Evolutionary conservation across 1,140 invertebrate genomes (phyloP).

Genomic region (Rhopalosiphum maidis): DNA sequence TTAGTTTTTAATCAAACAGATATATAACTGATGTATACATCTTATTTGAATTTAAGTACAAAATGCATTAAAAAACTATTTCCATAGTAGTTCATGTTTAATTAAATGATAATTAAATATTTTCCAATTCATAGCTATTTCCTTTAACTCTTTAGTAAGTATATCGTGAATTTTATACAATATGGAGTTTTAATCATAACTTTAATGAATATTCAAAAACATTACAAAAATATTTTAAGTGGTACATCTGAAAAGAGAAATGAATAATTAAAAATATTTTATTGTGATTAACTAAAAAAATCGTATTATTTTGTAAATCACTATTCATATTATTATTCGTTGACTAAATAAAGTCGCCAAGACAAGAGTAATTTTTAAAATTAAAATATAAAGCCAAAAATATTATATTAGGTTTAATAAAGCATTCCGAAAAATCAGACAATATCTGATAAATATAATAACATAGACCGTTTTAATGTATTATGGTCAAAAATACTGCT

Average conservation of each 20-base stretch:
- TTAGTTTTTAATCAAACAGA: background rate
- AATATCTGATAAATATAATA: background rate
- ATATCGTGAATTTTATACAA: background rate
- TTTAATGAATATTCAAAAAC: background rate
- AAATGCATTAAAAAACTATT: background rate
- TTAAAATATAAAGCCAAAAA: slow-evolving; percentile 13
- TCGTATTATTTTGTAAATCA: background rate
- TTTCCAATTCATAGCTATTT: background rate
- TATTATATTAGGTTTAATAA: slow-evolving; percentile 21
- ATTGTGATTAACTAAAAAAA: background rate
- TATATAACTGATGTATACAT: background rate
- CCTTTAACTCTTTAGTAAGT: background rate
- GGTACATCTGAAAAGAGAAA: background rate
- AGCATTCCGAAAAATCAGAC: slow-evolving; percentile 26
- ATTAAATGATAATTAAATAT: background rate
- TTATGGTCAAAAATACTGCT: background rate
- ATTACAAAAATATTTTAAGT: background rate
- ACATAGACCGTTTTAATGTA: slow-evolving; percentile 6
- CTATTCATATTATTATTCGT: background rate
- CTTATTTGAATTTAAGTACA: background rate
- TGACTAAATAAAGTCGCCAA: background rate
- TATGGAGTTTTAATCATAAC: background rate
- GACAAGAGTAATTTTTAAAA: background rate
- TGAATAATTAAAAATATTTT: background rate
- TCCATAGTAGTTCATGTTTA: background rate